These are phyloP conservation scores for Dicentrarchus labrax DNA, from an alignment of 2,113 vertebrate species.

Conservation along the genomic window DNA sequence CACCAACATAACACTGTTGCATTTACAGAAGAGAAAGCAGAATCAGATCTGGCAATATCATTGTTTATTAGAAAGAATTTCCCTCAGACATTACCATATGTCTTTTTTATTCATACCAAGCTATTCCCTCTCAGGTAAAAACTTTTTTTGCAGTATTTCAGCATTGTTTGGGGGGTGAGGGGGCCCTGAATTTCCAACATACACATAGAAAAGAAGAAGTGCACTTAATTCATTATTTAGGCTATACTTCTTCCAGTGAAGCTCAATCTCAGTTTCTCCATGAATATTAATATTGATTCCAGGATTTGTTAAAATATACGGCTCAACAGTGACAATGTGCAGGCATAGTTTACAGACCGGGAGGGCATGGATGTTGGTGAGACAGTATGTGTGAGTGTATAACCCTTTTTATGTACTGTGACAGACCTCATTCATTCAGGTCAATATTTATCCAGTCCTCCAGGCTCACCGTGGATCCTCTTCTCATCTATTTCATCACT, in stretches of 20 bases:
- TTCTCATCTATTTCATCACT: slow-evolving; percentile 70
- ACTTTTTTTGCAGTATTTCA: not conserved
- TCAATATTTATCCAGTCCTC: slow-evolving; percentile 79
- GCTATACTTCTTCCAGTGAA: slow-evolving; percentile 34
- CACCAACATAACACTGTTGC: not conserved
- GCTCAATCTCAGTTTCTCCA: slow-evolving; percentile 32
- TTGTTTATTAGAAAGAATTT: slow-evolving; percentile 2
- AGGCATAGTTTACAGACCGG: slow-evolving; percentile 22
- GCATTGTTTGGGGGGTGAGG: not conserved
- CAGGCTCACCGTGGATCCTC: slow-evolving; percentile 57
- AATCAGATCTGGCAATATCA: not conserved
- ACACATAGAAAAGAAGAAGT: not conserved
- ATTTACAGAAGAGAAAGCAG: not conserved
- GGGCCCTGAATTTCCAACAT: not conserved
- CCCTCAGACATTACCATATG: not conserved
- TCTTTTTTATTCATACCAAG: slow-evolving; percentile 4
- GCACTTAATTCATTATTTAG: slow-evolving; percentile 58
- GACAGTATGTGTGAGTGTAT: slow-evolving; percentile 8
- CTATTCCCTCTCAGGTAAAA: not conserved
- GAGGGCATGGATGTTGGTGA: slow-evolving; percentile 18
- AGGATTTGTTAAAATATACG: slow-evolving; percentile 48
- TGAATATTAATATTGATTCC: slow-evolving; percentile 63
- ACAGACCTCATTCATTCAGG: slow-evolving; percentile 74
- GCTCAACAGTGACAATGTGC: slow-evolving; percentile 14
- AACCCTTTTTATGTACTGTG: slow-evolving; percentile 68